Conservation (phyloP, 2,113 vertebrate species). For the Taurulus bubalis region DNA sequence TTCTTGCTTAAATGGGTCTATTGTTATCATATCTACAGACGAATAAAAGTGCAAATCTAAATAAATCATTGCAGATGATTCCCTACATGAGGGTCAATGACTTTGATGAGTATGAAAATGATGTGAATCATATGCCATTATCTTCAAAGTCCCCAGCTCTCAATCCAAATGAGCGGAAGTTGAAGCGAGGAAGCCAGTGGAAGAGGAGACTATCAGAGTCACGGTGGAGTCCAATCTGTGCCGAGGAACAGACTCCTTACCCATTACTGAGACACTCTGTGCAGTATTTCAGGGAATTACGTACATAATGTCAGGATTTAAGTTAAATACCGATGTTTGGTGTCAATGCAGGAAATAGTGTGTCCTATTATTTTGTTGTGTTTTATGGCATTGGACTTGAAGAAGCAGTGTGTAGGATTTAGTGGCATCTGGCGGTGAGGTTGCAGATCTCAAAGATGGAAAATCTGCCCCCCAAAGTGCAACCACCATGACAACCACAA, state of each 20-base stretch:
- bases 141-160: slow-evolving; percentile 12
- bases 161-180: background rate
- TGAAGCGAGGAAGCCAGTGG: background rate
- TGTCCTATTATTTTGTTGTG: background rate
- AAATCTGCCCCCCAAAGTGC: background rate
- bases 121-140: background rate
- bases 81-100: background rate
- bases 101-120: background rate
- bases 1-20: slow-evolving; percentile 4
- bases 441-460: background rate
- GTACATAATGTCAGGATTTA: background rate
- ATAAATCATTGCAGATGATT: background rate
- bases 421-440: background rate
- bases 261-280: background rate
- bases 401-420: background rate
- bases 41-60: background rate
- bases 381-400: background rate
- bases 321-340: background rate
- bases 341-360: background rate
- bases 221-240: background rate
- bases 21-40: background rate
- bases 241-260: background rate
- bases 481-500: slow-evolving; percentile 22
- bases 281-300: background rate
- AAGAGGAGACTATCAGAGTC: background rate